Percentiles rank a stretch among this genome's conserved stretches.
phyloP scores from a whole-genome alignment of 2,888 invertebrate genomes.

The Tenthredo amoena region DNA sequence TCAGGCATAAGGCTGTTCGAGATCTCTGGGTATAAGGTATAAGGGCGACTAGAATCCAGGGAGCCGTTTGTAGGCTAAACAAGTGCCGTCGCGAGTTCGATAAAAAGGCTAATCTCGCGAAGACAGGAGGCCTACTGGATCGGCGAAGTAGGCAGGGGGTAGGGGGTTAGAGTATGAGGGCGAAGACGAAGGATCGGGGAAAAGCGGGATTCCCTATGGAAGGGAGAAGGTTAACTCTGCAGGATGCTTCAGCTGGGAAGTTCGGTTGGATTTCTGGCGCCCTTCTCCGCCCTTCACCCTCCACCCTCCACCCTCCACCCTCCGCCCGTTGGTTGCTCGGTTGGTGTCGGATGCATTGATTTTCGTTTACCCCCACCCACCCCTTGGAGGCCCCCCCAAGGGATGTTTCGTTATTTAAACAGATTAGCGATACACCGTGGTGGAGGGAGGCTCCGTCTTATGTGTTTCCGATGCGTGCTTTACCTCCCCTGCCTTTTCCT shows the following conservation, averaged over 20 bases:
- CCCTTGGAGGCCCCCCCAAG: conserved; percentile 63
- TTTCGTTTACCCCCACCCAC: conserved; percentile 74
- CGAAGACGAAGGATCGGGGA: conserved; percentile 9
- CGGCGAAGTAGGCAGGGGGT: not conserved
- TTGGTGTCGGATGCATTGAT: conserved; percentile 72
- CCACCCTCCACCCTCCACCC: not conserved
- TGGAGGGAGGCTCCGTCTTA: conserved; percentile 71
- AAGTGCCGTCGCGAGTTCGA: conserved; percentile 52
- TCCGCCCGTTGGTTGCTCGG: conserved; percentile 55
- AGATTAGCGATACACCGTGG: conserved; percentile 75
- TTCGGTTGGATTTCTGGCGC: conserved; percentile 43
- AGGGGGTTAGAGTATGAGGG: conserved; percentile 6
- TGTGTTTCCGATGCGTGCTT: conserved; percentile 72
- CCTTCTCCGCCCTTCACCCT: not conserved
- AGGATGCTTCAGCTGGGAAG: conserved; percentile 41
- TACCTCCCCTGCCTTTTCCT: conserved; percentile 16
- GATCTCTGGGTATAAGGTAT: not conserved
- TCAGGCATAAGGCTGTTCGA: not conserved
- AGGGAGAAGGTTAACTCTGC: conserved; percentile 43
- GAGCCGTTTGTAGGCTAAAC: conserved; percentile 51
- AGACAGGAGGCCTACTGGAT: conserved; percentile 50
- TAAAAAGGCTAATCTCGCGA: conserved; percentile 55
- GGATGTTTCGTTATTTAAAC: conserved; percentile 78
- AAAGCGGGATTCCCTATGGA: not conserved
- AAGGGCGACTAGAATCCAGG: conserved; percentile 16